Evolutionary conservation across 2,797 vertebrate species (phyloP).

Genomic region (Bucorvus abyssinicus): DNA sequence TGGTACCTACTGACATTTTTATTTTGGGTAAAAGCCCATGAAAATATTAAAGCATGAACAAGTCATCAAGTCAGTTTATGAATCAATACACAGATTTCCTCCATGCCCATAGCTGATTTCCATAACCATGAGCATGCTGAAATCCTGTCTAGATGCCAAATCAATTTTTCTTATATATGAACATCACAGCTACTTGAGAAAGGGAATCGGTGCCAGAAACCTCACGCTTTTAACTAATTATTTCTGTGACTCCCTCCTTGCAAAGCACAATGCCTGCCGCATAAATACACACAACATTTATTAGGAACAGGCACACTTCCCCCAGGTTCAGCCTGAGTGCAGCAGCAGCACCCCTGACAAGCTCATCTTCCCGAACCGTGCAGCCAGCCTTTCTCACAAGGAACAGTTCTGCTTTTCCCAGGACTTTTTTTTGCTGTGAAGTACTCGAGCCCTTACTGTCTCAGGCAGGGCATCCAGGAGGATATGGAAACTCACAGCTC

Average conservation of each 20-base stretch:
- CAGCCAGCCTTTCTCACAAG: conserved; percentile 9
- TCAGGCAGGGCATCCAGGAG: neutral
- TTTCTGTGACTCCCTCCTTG: conserved; percentile 58
- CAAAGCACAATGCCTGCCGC: conserved; percentile 50
- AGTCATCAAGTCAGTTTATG: conserved; percentile 67
- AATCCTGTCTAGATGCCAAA: conserved; percentile 70
- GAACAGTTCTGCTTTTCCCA: conserved; percentile 17
- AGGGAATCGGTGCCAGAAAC: conserved; percentile 59
- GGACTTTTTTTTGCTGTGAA: conserved; percentile 18
- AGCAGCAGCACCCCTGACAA: conserved; percentile 21
- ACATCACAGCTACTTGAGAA: conserved; percentile 63
- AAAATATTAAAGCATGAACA: conserved; percentile 66
- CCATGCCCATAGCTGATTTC: conserved; percentile 64
- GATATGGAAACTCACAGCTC: neutral
- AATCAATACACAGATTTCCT: conserved; percentile 68
- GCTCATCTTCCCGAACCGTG: conserved; percentile 26
- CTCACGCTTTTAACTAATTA: conserved; percentile 68
- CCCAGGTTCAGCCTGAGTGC: conserved; percentile 55
- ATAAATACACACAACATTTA: conserved; percentile 46
- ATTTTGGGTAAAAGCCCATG: conserved; percentile 55
- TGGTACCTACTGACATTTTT: conserved; percentile 53
- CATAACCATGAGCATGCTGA: conserved; percentile 59
- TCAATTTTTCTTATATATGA: conserved; percentile 69
- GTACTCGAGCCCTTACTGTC: rapidly evolving
- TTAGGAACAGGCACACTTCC: conserved; percentile 55